phyloP scores from a whole-genome alignment of 1,140 invertebrate species.

The Cheumatopsyche charites region DNA sequence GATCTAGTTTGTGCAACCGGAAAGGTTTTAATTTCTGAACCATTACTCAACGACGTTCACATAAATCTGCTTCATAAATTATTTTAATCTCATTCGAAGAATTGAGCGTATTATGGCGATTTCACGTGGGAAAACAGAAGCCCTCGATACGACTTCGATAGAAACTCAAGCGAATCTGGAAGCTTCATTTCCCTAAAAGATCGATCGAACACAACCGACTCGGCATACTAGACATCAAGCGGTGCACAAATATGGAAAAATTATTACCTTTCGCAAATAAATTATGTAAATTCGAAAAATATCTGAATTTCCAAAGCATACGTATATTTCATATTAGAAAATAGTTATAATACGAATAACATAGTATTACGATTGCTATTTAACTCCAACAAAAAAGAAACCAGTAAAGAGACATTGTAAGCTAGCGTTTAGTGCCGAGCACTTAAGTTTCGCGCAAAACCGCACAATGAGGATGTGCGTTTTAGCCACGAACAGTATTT shows the following conservation, averaged over 20 bases:
- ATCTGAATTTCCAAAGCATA: too few relatives aligned
- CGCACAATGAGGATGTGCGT: conserved; percentile 8
- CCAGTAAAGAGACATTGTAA: not conserved
- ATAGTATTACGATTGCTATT: not conserved
- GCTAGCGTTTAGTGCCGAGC: not conserved
- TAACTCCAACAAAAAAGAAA: not conserved
- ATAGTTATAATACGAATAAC: conserved; percentile 5
- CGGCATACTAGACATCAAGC: not conserved
- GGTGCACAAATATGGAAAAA: not conserved
- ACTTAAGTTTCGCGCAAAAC: too few relatives aligned
- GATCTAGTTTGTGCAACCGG: too few relatives aligned
- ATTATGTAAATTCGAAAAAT: not conserved
- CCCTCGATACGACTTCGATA: too few relatives aligned
- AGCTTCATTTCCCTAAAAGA: conserved; percentile 11
- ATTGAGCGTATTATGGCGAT: too few relatives aligned
- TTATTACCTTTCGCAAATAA: not conserved
- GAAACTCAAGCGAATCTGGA: not conserved
- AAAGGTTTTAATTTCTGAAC: too few relatives aligned
- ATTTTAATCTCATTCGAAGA: too few relatives aligned
- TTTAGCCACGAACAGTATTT: conserved; percentile 22
- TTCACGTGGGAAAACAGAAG: too few relatives aligned
- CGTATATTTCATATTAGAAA: too few relatives aligned
- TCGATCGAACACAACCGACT: not conserved
- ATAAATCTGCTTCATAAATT: too few relatives aligned
- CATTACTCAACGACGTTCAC: too few relatives aligned